phyloP scores from a whole-genome alignment of 35 echinoderm and acorn worm genomes.

The Hemicentrotus pulcherrimus region DNA sequence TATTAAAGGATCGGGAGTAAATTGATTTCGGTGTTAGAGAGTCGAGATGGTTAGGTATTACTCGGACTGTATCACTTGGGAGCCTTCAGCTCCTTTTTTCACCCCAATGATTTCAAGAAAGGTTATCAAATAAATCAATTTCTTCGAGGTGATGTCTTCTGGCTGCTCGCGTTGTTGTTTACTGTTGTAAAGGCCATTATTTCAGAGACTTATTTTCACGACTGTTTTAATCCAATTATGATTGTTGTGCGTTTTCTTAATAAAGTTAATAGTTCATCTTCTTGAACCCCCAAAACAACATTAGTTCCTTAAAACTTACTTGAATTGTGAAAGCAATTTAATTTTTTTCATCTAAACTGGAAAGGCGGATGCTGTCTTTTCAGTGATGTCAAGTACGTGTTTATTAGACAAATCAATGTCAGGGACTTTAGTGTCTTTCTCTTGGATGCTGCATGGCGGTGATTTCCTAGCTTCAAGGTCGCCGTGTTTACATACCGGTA shows the following conservation, averaged over 20 bases:
- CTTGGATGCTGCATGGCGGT: not conserved
- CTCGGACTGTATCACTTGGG: not conserved
- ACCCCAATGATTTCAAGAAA: not conserved
- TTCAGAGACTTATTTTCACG: not conserved
- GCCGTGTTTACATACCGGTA: not conserved
- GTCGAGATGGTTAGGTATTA: not conserved
- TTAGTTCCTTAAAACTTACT: no score
- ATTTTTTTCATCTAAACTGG: not conserved
- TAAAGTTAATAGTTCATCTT: not conserved
- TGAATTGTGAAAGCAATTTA: no score
- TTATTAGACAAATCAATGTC: not conserved
- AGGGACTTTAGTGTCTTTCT: not conserved
- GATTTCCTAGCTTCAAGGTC: not conserved
- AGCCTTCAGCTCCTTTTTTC: not conserved
- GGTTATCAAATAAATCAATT: not conserved
- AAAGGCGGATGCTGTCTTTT: not conserved
- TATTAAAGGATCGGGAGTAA: not conserved
- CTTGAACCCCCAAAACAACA: no score
- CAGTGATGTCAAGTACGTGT: not conserved
- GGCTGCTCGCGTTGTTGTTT: not conserved
- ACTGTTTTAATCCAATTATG: not conserved
- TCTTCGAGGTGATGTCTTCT: not conserved
- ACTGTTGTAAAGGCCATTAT: not conserved
- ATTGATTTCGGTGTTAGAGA: not conserved
- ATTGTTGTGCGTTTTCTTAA: not conserved